Evolutionary conservation across 1,140 invertebrate genomes (phyloP).

Genomic region (Trichonephila clavata): DNA sequence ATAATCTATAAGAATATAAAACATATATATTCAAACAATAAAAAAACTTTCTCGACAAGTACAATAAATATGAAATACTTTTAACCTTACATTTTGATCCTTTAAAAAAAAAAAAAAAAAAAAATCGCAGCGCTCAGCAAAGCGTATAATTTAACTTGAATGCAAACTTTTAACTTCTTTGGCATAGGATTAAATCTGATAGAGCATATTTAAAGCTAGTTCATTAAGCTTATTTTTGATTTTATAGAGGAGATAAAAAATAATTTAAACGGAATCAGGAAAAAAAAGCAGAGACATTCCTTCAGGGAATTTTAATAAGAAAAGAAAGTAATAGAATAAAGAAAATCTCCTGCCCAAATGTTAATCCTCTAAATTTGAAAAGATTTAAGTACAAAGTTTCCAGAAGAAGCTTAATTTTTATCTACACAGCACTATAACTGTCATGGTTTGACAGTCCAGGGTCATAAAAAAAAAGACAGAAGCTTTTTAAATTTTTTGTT

Average conservation of each 20-base stretch:
- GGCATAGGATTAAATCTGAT: not conserved
- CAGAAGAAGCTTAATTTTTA: conserved; percentile 35
- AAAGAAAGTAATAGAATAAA: conserved; percentile 17
- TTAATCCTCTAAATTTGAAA: conserved; percentile 42
- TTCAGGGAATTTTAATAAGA: not conserved
- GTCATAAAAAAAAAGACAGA: not conserved
- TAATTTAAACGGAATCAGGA: conserved; percentile 2
- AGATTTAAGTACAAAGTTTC: conserved; percentile 28
- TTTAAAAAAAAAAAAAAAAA: too few species aligned
- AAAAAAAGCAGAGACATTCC: not conserved
- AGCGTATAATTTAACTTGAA: not conserved
- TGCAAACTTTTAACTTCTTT: not conserved
- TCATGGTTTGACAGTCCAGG: not conserved
- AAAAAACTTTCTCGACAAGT: too few species aligned
- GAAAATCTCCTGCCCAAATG: conserved; percentile 20
- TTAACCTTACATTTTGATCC: too few species aligned
- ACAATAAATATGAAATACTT: too few species aligned
- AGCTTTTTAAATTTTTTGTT: not conserved
- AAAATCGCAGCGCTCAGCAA: not conserved
- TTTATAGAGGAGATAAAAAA: conserved; percentile 2
- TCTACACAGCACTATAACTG: conserved; percentile 30
- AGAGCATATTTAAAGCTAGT: not conserved
- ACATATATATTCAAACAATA: too few species aligned
- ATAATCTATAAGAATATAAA: too few species aligned
- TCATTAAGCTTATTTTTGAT: conserved; percentile 20